A percentile compares a stretch with the other conserved stretches of the same genome.
Conservation (phyloP, 35 echinoderm and acorn worm species). For the Heliocidaris tuberculata region DNA sequence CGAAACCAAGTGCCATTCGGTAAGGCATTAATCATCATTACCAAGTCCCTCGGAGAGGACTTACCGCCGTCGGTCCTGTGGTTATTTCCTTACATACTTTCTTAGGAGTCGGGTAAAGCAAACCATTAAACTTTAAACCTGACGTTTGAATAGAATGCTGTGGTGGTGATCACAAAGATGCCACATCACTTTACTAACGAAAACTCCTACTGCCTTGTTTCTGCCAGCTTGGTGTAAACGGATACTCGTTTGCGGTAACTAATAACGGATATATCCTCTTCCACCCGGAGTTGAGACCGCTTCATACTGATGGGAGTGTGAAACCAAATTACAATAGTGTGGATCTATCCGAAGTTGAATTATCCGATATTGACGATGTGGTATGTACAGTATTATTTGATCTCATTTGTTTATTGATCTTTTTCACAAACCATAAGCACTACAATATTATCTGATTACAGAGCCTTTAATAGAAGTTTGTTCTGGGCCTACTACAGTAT, state of each 20-base stretch:
- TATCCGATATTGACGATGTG: conserved; percentile 67
- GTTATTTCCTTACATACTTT: too few species aligned
- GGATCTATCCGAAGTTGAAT: conserved; percentile 79
- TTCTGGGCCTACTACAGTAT: too few species aligned
- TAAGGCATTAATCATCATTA: too few species aligned
- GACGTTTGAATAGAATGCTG: too few species aligned
- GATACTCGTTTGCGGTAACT: conserved; percentile 82
- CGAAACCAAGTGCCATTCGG: too few species aligned
- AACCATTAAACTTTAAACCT: too few species aligned
- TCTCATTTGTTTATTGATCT: not conserved
- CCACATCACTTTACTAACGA: too few species aligned
- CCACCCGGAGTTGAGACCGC: conserved; percentile 74
- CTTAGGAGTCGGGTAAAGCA: too few species aligned
- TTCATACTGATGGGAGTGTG: conserved; percentile 39
- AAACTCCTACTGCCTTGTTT: not conserved
- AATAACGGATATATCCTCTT: conserved; percentile 89
- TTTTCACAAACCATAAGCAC: not conserved
- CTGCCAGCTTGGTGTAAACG: conserved; percentile 82
- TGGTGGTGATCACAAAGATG: too few species aligned
- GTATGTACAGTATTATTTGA: conserved; percentile 46
- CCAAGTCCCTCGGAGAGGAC: too few species aligned
- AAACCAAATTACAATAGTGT: conserved; percentile 87
- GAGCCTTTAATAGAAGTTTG: too few species aligned
- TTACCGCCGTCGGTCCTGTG: too few species aligned
- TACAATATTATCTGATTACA: not conserved